These are phyloP conservation scores for Albula glossodonta DNA, from an alignment of 2,113 vertebrate genomes.

Conservation along the genomic window DNA sequence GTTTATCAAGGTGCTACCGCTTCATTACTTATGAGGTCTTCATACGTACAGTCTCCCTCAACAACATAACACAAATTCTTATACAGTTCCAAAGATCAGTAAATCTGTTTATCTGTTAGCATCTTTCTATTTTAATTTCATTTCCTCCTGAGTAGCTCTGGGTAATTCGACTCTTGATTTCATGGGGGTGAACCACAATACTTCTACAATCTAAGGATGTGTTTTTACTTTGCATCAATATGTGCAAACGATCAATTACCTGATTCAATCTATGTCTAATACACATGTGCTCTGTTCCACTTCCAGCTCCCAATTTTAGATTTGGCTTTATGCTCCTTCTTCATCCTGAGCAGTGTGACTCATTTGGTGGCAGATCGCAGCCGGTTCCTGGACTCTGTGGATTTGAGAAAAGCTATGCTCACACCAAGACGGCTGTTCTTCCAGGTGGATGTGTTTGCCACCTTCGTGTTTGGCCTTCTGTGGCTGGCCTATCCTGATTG, in stretches of 20 bases:
- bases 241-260: too few relatives aligned
- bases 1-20: not conserved
- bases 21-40: too few relatives aligned
- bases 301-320: conserved; percentile 26
- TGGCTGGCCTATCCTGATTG: conserved; percentile 39
- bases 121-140: too few relatives aligned
- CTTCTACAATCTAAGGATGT: too few relatives aligned
- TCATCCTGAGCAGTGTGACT: conserved; percentile 24
- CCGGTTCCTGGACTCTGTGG: not conserved
- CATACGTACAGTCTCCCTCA: too few relatives aligned
- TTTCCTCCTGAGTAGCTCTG: too few relatives aligned
- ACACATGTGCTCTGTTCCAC: not conserved
- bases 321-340: conserved; percentile 26
- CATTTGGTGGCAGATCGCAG: conserved; percentile 27
- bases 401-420: not conserved
- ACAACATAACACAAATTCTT: too few relatives aligned
- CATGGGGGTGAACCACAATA: too few relatives aligned
- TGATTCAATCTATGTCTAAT: not conserved
- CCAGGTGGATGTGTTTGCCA: conserved; percentile 34
- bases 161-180: too few relatives aligned
- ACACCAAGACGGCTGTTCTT: conserved; percentile 28
- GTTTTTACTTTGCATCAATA: too few relatives aligned
- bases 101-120: too few relatives aligned
- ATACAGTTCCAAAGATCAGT: too few relatives aligned
- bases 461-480: conserved; percentile 31